Evolutionary conservation across 2,113 vertebrate species (phyloP), one percentile per base, ranked within the genome.

Genomic region (Terrapene triunguis): DNA sequence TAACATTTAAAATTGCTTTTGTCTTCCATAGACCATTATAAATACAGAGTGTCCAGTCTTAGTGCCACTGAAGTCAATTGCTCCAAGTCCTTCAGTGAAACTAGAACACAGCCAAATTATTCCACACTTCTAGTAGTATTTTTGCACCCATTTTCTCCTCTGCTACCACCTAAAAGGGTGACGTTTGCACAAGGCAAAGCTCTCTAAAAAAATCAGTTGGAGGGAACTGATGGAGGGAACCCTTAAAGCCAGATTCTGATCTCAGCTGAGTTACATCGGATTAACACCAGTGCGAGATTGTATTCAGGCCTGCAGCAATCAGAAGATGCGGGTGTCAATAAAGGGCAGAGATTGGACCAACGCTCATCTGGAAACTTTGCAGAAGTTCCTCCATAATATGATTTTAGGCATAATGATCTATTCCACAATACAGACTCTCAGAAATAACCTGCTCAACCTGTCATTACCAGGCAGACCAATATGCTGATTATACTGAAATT

Each of bases 401-500:
- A 90, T 92, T 84, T 92, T 25, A 81, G 72, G 55, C 91, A 96
- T 96, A 96, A 94, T 51, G 94, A 92, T 89, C 96, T 97, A 85
- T 95, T 96, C 96, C 96, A 95, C 95, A 94, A 90, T 90, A 94
- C 81, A 85, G 91, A 54, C 89, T 96, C 88, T 94, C 3, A 62
- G 95, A 96, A 95, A 96, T 88, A 96, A 97, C 92, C 94, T 50
- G 69, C 10, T 96, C 90, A 92, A 88, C 91, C 91, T 95, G 95
- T 94, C 95, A 96, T 91, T 53, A 89, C 2, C 1, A 96, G 91
- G 83, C 97, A 97, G 94, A 93, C 88, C 82, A 96, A 92, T 50
- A 38, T 10, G 89, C 93, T 93, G 94, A 96, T 94, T 88, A 95
- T 82, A 92, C 69, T 80, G 47, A 90, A 97, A 95, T 95, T 95